These are phyloP conservation scores for Caerostris darwini DNA, from an alignment of 1,140 invertebrate species.

Conservation along the genomic window DNA sequence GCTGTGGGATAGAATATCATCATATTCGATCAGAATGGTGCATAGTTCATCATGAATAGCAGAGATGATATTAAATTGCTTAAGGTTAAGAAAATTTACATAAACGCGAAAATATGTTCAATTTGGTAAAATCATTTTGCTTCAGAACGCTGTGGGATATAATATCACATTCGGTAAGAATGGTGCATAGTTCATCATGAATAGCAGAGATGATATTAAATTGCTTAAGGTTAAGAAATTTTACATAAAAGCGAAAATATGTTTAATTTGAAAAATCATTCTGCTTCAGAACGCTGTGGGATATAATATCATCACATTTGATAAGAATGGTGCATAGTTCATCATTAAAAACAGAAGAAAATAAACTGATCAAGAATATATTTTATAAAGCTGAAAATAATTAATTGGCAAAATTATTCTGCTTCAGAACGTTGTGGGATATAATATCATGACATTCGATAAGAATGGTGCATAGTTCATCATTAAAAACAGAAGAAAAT, in stretches of 20 bases:
- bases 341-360: background rate
- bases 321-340: conserved; percentile 28
- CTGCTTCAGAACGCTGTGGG: background rate
- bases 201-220: background rate
- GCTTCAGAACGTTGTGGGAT: background rate
- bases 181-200: conserved; percentile 17
- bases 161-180: background rate
- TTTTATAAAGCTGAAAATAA: no score
- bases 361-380: no score
- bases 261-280: no score
- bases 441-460: background rate
- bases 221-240: no score
- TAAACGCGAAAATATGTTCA: no score
- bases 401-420: background rate
- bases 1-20: background rate
- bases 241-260: no score
- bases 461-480: background rate
- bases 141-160: background rate
- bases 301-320: background rate
- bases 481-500: background rate
- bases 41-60: conserved; percentile 41
- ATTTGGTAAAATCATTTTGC: background rate
- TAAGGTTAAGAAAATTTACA: no score
- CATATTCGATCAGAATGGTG: conserved; percentile 1
- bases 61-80: background rate